Base-by-base conservation (phyloP, 2,113 vertebrate species). In the Menidia beryllina region DNA sequence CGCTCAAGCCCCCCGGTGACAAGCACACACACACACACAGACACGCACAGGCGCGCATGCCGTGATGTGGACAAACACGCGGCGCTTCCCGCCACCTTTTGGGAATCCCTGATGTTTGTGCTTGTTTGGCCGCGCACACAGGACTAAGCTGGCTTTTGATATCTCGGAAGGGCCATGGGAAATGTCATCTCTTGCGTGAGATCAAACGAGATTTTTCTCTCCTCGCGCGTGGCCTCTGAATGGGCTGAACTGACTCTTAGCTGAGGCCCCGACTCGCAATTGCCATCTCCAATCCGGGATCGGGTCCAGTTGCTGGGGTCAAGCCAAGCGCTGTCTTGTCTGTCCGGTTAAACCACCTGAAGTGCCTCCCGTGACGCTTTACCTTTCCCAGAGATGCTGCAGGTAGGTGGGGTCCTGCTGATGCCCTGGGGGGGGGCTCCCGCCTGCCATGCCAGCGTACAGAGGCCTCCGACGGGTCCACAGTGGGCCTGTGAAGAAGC, bases 121-220 rank as follows among this genome's bases (percentile, higher is more conserved):
- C 51, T 63, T 63, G 39, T 19, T 55, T 39, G 7, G 5, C 27
- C 26, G 5, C 60, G 70, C 24, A 7, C 27, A 75, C 57, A 27
- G 51, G 62, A 49, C 45, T 51, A 60, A 62, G 51, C 20, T 51
- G 60, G 64, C 72, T 78, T 78, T 68, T 80, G 60, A 85, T 75
- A 68, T 57, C 39, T 7, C 13, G 58, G 43, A 2, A 0, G 64
- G 71, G 77, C 73, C 77, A 69, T 69, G 62, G 72, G 69, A 83
- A 74, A 82, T 71, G 83, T 72, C 68, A 10, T 51, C 6, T 30
- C 47, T 67, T 66, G 49, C 34, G 65, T 72, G 48, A 78, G 63
- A 80, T 82, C 69, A 81, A 82, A 69, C 49, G 58, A 77, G 17
- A 66, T 56, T 63, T 64, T 55, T 59, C 14, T n/a, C 54, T 77